These are phyloP conservation scores for Trigoniulus corallinus DNA, from an alignment of 1,140 invertebrate species.

Conservation along the genomic window DNA sequence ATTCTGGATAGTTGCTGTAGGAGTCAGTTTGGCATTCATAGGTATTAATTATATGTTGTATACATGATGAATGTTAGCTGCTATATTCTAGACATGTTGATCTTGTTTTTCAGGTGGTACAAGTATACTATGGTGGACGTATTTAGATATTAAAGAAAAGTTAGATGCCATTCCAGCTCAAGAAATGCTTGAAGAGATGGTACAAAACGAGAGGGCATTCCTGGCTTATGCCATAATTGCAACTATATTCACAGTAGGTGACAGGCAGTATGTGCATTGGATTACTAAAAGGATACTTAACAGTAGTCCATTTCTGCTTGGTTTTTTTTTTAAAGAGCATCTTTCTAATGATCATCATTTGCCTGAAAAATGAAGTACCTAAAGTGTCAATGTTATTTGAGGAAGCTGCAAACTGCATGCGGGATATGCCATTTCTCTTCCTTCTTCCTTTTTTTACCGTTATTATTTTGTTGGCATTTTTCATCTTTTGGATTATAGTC, in stretches of 20 bases:
- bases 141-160: slow-evolving; percentile 52
- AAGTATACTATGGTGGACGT: slow-evolving; percentile 72
- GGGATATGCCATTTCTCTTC: slow-evolving; percentile 64
- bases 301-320: too few species aligned
- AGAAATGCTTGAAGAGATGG: slow-evolving; percentile 49
- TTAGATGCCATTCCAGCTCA: slow-evolving; percentile 41
- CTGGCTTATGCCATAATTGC: slow-evolving; percentile 65
- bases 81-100: background rate
- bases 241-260: slow-evolving; percentile 65
- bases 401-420: slow-evolving; percentile 70
- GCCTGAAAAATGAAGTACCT: slow-evolving; percentile 35
- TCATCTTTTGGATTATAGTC: slow-evolving; percentile 67
- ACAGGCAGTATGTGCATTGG: background rate
- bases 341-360: background rate
- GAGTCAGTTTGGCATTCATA: background rate
- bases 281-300: background rate
- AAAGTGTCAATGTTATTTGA: slow-evolving; percentile 66
- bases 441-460: slow-evolving; percentile 77
- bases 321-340: too few species aligned
- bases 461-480: slow-evolving; percentile 53
- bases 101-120: slow-evolving; percentile 55
- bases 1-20: slow-evolving; percentile 36
- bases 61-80: slow-evolving; percentile 41
- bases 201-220: slow-evolving; percentile 71
- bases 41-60: slow-evolving; percentile 26